Base-by-base conservation (phyloP, 2,797 vertebrate species). In the Pseudochirops corinnae region DNA sequence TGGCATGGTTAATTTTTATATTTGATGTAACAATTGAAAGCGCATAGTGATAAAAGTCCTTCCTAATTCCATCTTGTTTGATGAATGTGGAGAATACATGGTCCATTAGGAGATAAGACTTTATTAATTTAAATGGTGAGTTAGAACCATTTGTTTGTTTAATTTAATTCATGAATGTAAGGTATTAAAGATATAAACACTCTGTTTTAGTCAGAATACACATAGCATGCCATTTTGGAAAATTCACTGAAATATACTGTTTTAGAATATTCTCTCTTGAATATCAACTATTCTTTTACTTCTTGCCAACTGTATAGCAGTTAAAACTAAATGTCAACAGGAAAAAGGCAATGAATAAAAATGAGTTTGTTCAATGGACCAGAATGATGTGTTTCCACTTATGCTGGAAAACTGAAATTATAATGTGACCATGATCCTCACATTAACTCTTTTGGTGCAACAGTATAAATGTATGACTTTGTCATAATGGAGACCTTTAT, bases 271-370 rank as follows among this genome's bases (percentile, higher is more conserved):
- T 18, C 52, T 94, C 3, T 97, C 92, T 91, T 97, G 92, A 95
- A 97, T 96, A 96, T 97, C 96, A 95, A 97, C 91, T 96, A 57
- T 96, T 96, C 87, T 96, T 97, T 96, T 95, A n/a, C 95, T 97
- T 93, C 94, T 97, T 97, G 90, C 94, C 92, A 97, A 50, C 91
- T 90, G 55, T 97, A 95, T 87, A 96, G 95, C 95, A 96, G 24
- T 94, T 94, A 74, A 97, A 97, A 93, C 94, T 97, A 97, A 97
- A 98, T 97, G 95, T 97, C 97, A 98, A 92, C 57, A 96, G 92
- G 39, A 46, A 98, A 97, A 98, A 97, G 93, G 82, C 97, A 97
- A 96, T 97, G 97, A 97, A 98, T 97, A 97, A 97, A 93, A 98
- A 98, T 97, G 92, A 97, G 90, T 97, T 98, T 98, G 97, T 56